Evolutionary conservation across 2,888 invertebrate species (phyloP), one percentile per base, ranked within the genome.

Genomic region (Lordiphosa fenestrarum): DNA sequence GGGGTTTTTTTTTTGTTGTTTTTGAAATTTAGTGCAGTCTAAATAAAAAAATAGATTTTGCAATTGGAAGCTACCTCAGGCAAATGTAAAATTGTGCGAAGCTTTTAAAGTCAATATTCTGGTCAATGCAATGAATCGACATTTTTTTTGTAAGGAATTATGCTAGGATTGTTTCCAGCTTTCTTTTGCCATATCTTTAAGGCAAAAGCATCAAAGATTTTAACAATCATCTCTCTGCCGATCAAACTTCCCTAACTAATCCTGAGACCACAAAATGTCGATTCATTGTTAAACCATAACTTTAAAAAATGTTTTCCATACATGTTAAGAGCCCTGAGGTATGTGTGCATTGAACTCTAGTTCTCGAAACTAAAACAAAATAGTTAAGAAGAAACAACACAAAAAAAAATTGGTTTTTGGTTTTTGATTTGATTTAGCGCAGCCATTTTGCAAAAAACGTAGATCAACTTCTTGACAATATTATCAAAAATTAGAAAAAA

Each of bases 401-500:
- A 53, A 52, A 41, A 51, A 56, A 63, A 50, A 15, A 15, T 15
- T 15, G 15, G 1, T 15, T 15, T 15, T 15, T 40, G 33, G 39
- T 60, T 46, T 49, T 47, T 48, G 53, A 21, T 54, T 67, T 57
- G 73, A 71, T 73, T 86, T 87, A 92, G 93, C 92, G 91, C 93
- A 93, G 94, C 93, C 94, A 94, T 94, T 94, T 94, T 10, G 30
- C 94, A 94, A 94, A 94, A 94, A 95, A 95, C 95, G 95, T 95
- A 94, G 95, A 95, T 95, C 95, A 95, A 95, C 95, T 96, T 95
- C 95, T 95, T 95, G 94, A 95, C 85, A 88, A 88, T 87, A 88
- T 95, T 58, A 54, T 59, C 52, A 63, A 58, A 63, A 53, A 66
- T 57, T 41, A 66, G 37, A 42, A 64, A 54, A 62, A 70, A 74